Conservation (phyloP, 2,797 vertebrate species). For the Gymnothorax javanicus region DNA sequence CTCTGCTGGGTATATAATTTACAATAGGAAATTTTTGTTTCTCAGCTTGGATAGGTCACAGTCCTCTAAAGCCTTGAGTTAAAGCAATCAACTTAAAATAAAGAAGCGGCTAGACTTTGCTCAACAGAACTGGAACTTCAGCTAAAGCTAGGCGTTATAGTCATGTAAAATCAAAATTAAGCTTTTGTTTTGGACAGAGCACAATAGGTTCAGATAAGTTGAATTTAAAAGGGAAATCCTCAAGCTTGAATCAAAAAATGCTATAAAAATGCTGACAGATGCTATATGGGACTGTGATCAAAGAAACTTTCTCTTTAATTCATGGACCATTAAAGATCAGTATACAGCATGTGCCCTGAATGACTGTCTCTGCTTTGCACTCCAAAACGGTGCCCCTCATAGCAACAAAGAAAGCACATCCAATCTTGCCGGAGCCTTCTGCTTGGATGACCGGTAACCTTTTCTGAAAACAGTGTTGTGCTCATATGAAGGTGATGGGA, state of each 20-base stretch:
- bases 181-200: not conserved
- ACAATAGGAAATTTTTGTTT: too few species aligned
- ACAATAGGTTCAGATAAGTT: not conserved
- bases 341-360: not conserved
- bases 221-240: not conserved
- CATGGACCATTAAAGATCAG: not conserved
- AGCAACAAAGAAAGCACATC: not conserved
- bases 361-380: not conserved
- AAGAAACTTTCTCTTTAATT: not conserved
- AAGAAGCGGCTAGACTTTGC: not conserved
- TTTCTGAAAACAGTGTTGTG: not conserved
- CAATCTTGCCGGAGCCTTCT: not conserved
- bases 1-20: too few species aligned
- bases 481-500: not conserved
- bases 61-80: too few species aligned
- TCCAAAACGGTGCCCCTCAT: not conserved
- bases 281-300: not conserved
- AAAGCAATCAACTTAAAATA: not conserved
- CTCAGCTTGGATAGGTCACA: too few species aligned
- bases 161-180: not conserved
- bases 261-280: not conserved
- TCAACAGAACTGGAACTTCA: not conserved
- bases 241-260: not conserved
- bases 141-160: not conserved
- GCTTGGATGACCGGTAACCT: not conserved